Percentiles rank a stretch among this genome's conserved stretches.
These are phyloP conservation scores for Pseudolaguvia tuberculata DNA, from an alignment of 2,113 vertebrate species.

Conservation along the genomic window DNA sequence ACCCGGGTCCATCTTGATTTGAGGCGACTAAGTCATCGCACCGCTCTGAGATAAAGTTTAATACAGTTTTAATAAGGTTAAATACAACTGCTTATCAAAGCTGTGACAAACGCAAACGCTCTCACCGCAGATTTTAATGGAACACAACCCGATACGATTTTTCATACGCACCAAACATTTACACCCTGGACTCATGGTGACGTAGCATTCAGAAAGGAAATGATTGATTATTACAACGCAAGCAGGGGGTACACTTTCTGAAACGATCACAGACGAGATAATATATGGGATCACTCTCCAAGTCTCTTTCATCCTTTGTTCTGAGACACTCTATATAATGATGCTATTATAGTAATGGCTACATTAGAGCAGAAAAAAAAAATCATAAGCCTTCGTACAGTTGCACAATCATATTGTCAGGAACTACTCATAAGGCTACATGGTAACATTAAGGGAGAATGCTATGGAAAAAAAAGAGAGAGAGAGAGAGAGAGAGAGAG, in stretches of 20 bases:
- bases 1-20: too few species aligned
- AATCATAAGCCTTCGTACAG: constrained; percentile 29
- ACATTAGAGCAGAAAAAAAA: constrained; percentile 34
- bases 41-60: too few species aligned
- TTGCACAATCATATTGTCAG: constrained; percentile 25
- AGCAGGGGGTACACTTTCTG: constrained; percentile 15
- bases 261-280: constrained; percentile 22
- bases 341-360: constrained; percentile 36
- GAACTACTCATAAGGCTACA: constrained; percentile 24
- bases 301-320: constrained; percentile 40
- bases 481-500: neutral
- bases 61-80: too few species aligned
- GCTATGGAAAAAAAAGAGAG: neutral
- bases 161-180: neutral
- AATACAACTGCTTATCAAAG: neutral
- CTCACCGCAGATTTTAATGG: neutral
- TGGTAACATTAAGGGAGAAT: neutral
- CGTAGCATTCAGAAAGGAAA: neutral
- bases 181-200: neutral
- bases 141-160: neutral
- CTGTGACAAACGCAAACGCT: neutral
- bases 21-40: too few species aligned
- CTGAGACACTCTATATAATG: constrained; percentile 40
- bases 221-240: constrained; percentile 21
- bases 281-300: constrained; percentile 35